phyloP scores from a whole-genome alignment of 2,888 invertebrate species.

The Drosophila subsilvestris region DNA sequence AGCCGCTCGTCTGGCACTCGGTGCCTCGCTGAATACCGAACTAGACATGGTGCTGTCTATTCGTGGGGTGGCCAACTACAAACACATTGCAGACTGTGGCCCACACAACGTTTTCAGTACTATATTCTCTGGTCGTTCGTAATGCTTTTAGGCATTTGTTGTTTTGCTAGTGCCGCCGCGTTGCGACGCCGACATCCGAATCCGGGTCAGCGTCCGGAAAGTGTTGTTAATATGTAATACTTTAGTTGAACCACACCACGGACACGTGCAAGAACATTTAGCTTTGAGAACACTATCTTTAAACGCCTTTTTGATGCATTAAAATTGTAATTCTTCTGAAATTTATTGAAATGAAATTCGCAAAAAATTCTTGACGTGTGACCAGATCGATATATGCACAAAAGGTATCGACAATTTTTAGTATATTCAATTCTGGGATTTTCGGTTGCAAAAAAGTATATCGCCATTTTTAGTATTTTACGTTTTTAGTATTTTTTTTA shows the following conservation, averaged over 20 bases:
- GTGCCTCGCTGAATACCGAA: conserved; percentile 81
- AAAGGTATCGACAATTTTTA: conserved; percentile 7
- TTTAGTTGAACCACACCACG: conserved; percentile 24
- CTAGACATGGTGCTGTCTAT: conserved; percentile 78
- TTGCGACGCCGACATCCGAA: conserved; percentile 69
- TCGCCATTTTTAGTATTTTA: conserved; percentile 8
- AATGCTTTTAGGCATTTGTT: conserved; percentile 51
- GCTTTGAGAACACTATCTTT: not conserved
- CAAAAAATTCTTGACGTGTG: conserved; percentile 61
- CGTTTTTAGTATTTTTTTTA: not conserved
- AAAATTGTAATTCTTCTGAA: conserved; percentile 51
- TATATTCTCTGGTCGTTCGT: conserved; percentile 34
- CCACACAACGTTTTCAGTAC: conserved; percentile 16
- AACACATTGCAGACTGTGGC: conserved; percentile 10
- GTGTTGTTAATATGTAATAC: conserved; percentile 30
- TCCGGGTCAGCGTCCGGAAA: conserved; percentile 16
- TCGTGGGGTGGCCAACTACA: conserved; percentile 4
- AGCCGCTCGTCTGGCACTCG: conserved; percentile 59
- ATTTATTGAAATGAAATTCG: conserved; percentile 65
- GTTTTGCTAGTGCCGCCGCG: conserved; percentile 62
- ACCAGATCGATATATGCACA: conserved; percentile 30
- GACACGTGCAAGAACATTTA: not conserved
- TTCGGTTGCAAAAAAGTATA: not conserved
- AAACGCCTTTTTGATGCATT: conserved; percentile 16
- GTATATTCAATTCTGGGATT: not conserved